Percentiles rank a stretch among this genome's conserved stretches.
Conservation (phyloP, 2,888 invertebrate genomes). For the Nysson spinosus region DNA sequence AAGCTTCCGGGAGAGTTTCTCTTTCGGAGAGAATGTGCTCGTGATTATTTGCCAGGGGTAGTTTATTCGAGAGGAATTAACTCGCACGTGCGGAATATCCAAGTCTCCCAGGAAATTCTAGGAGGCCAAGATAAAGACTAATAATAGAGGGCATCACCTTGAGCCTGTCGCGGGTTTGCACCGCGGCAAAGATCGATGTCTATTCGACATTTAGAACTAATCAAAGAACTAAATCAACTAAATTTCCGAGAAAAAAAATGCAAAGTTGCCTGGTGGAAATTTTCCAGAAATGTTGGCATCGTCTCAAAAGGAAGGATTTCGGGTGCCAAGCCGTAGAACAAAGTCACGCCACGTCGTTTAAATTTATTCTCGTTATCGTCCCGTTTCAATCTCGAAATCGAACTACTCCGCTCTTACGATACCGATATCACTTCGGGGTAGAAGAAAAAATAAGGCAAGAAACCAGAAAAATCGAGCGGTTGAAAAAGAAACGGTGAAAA, state of each 20-base stretch:
- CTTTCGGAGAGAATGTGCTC: no score
- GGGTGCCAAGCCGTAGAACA: conserved; percentile 43
- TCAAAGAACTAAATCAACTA: conserved; percentile 35
- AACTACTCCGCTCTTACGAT: conserved; percentile 31
- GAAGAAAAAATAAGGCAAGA: background rate
- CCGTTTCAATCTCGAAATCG: conserved; percentile 51
- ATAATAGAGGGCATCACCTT: background rate
- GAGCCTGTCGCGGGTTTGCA: conserved; percentile 18
- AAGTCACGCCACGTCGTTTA: conserved; percentile 34
- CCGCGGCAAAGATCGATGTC: conserved; percentile 11
- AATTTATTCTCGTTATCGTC: conserved; percentile 47
- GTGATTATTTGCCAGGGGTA: no score
- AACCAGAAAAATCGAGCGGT: conserved; percentile 1
- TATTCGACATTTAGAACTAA: conserved; percentile 6
- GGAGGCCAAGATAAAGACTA: no score
- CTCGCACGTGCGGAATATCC: no score
- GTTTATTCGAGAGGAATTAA: no score
- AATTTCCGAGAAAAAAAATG: conserved; percentile 8
- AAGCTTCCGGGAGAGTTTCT: no score
- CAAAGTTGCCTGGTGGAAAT: conserved; percentile 40
- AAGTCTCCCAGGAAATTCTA: no score
- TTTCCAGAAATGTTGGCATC: conserved; percentile 47
- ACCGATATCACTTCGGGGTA: background rate
- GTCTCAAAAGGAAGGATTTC: conserved; percentile 18
- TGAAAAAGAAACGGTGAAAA: conserved; percentile 7